A percentile compares a stretch with the other conserved stretches of the same genome.
Conservation (phyloP, 2,888 invertebrate species). For the Bellardia bayeri region DNA sequence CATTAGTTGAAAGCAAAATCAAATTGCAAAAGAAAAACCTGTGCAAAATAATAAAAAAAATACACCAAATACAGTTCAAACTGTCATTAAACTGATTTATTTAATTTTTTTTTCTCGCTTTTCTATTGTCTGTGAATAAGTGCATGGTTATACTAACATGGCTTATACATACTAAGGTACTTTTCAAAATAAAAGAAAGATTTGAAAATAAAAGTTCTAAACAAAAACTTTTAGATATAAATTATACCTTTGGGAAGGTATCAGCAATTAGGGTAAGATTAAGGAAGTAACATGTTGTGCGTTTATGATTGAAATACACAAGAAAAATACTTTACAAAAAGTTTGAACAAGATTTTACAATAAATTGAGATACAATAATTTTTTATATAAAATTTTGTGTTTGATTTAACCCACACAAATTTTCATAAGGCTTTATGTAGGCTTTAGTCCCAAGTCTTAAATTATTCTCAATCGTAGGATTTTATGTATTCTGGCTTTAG, state of each 20-base stretch:
- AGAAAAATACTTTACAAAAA: no score
- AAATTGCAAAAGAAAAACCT: not conserved
- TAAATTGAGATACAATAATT: no score
- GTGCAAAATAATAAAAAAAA: not conserved
- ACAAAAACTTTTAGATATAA: not conserved
- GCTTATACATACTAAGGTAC: not conserved
- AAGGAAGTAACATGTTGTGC: not conserved
- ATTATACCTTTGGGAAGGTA: constrained; percentile 4
- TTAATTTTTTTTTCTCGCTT: not conserved
- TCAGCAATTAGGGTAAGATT: not conserved
- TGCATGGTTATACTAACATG: not conserved
- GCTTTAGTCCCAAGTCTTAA: no score
- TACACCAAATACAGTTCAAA: not conserved
- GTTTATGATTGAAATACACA: no score
- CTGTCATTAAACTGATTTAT: constrained; percentile 31
- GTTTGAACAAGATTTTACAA: no score
- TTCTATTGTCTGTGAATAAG: constrained; percentile 34
- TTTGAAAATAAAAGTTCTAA: not conserved
- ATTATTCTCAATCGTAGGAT: no score
- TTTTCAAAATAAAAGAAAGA: not conserved
- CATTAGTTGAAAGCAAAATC: constrained; percentile 13
- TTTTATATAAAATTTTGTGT: no score
- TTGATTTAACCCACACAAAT: no score
- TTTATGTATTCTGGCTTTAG: no score
- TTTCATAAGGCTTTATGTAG: no score